Evolutionary conservation across 2,113 vertebrate species (phyloP).

Genomic region (Mesembrinibis cayennensis): DNA sequence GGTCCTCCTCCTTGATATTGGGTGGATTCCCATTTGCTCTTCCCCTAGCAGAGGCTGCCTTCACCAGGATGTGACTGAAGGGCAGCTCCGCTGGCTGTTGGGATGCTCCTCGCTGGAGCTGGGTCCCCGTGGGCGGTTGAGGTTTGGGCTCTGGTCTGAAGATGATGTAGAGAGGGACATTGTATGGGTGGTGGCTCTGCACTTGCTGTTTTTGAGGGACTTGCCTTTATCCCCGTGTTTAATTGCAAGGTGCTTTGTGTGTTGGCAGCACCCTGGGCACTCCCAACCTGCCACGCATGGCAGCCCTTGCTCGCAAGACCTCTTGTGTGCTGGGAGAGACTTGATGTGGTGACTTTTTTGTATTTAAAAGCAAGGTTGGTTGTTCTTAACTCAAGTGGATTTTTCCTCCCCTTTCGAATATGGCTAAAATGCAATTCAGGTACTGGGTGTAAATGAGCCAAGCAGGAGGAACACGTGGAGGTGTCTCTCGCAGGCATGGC

Average conservation of each 20-base stretch:
- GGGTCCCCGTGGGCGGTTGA: fast-evolving
- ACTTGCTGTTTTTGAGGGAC: background rate
- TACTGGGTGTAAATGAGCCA: background rate
- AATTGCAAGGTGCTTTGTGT: too few relatives aligned
- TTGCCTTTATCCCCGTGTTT: fast-evolving
- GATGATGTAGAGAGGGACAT: fast-evolving
- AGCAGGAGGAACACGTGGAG: fast-evolving
- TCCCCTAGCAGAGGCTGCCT: background rate
- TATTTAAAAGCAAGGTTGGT: background rate
- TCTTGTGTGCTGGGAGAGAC: background rate
- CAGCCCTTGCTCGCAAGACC: background rate
- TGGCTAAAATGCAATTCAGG: fast-evolving
- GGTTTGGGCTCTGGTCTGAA: background rate
- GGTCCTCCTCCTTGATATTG: background rate
- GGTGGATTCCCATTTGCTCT: background rate
- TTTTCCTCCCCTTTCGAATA: background rate
- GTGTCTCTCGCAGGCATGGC: fast-evolving
- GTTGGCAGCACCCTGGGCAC: background rate
- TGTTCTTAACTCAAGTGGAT: background rate
- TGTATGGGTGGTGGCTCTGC: too few relatives aligned
- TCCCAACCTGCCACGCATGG: fast-evolving
- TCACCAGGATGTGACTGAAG: fast-evolving
- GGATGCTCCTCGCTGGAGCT: background rate
- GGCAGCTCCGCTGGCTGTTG: fast-evolving
- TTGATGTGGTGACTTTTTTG: background rate